Evolutionary conservation across 2,797 vertebrate genomes (phyloP), one percentile per base, ranked within the genome.

Genomic region (Vespertilio murinus): DNA sequence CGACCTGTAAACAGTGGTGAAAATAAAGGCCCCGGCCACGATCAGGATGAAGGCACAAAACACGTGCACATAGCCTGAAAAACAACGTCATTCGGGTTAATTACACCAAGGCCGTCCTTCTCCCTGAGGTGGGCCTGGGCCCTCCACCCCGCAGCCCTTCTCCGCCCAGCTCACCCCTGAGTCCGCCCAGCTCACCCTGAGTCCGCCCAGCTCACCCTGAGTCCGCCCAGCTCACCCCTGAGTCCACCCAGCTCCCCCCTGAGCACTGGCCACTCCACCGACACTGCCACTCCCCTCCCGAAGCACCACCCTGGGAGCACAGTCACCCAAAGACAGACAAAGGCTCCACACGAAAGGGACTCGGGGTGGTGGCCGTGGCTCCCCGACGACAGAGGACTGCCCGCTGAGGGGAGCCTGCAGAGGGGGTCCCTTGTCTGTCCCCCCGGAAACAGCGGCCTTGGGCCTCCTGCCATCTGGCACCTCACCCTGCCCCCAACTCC

Each of bases 1-100:
- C 96, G 45, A 88, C 97, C 94, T 97, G 82, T 96, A 95, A 54
- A 96, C 79, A 10, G 97, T 38, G 59, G 96, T 91, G 82, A 97
- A 0, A 17, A 88, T 1, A 79, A 98, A 97, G 87, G 83, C 1
- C 0, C 71, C 59, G 0, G 96, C 73, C 3, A 98, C 33, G 91
- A 97, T 3, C 16, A 97, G 80, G 42, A 98, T 97, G 93, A 98
- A 87, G 83, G 49, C 88, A 6, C 90, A 0, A 40, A 98, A 96
- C 38, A 93, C 70, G 54, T 97, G 96, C 79, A 97, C 2, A 0
- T 91, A 94, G 18, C 0, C 93, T 94, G 88, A 9, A 82, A 75
- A 59, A 33, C 33, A 52, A 45, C 18, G 28, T n/a, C 42, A 4
- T 17, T 20, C 6, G 12, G 23, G 20, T 13, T 7, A 4, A 16